Conservation (phyloP, 2,797 vertebrate genomes). For the Capromys pilorides region DNA sequence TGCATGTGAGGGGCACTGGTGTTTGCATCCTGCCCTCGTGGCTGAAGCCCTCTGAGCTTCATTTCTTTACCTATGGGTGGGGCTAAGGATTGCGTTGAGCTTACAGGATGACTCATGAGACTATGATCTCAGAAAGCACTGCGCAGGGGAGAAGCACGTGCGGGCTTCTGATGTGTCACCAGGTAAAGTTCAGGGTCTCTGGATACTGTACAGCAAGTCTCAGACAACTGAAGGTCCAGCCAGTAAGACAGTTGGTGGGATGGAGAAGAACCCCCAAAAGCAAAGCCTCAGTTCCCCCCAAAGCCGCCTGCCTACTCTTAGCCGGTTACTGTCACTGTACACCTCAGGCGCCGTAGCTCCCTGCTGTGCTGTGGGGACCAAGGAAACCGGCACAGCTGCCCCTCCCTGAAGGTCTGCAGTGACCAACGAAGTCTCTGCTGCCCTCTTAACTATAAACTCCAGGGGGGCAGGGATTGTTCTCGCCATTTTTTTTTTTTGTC, state of each 20-base stretch:
- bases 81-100: background rate
- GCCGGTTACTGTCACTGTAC: too few species aligned
- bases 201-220: background rate
- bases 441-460: background rate
- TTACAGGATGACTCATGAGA: background rate
- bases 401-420: background rate
- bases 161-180: background rate
- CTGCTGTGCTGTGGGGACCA: fast-evolving
- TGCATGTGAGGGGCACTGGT: background rate
- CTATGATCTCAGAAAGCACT: background rate
- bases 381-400: background rate
- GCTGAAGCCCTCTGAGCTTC: background rate
- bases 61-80: background rate
- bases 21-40: background rate
- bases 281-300: background rate
- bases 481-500: background rate
- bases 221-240: background rate
- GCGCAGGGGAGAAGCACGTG: background rate
- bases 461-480: background rate
- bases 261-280: background rate
- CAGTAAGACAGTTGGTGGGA: background rate
- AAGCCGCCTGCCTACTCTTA: background rate
- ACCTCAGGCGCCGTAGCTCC: background rate
- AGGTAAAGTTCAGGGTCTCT: background rate
- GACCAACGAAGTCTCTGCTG: background rate